Percentiles rank a stretch among this genome's conserved stretches.
These are phyloP conservation scores for Synodontis membranacea DNA, from an alignment of 2,113 vertebrate species.

Conservation along the genomic window DNA sequence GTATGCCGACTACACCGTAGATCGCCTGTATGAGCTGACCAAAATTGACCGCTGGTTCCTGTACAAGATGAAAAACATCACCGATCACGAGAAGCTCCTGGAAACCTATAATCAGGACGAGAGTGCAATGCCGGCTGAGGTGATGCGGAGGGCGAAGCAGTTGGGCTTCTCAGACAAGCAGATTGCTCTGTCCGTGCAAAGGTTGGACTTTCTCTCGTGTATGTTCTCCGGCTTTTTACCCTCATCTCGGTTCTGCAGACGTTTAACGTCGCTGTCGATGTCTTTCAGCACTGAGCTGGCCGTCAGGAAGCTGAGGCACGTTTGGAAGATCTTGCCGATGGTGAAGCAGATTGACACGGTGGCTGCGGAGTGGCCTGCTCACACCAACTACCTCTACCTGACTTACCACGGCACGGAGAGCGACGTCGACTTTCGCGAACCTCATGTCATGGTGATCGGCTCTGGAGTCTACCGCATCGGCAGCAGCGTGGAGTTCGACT, in stretches of 20 bases:
- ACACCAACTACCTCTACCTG: slow-evolving; percentile 96
- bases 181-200: slow-evolving; percentile 89
- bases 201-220: slow-evolving; percentile 66
- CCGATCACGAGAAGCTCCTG: slow-evolving; percentile 78
- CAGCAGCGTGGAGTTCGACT: slow-evolving; percentile 97
- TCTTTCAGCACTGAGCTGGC: slow-evolving; percentile 87
- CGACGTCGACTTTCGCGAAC: slow-evolving; percentile 81
- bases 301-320: slow-evolving; percentile 86
- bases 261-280: background rate
- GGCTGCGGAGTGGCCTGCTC: slow-evolving; percentile 92
- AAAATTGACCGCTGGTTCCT: slow-evolving; percentile 98
- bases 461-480: slow-evolving; percentile 97
- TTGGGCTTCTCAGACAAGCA: slow-evolving; percentile 97
- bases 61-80: slow-evolving; percentile 94
- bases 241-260: too few relatives aligned
- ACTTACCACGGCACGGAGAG: slow-evolving; percentile 85
- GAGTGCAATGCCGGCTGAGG: slow-evolving; percentile 74
- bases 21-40: slow-evolving; percentile 89
- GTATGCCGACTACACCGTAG: slow-evolving; percentile 84
- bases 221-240: background rate
- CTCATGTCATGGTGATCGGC: slow-evolving; percentile 93
- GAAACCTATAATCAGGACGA: slow-evolving; percentile 78
- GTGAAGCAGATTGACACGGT: slow-evolving; percentile 98
- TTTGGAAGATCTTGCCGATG: slow-evolving; percentile 86
- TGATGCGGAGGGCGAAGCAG: slow-evolving; percentile 87